A percentile compares a stretch with the other conserved stretches of the same genome.
Conservation (phyloP, 2,888 invertebrate genomes). For the Drosophila pegasa region DNA sequence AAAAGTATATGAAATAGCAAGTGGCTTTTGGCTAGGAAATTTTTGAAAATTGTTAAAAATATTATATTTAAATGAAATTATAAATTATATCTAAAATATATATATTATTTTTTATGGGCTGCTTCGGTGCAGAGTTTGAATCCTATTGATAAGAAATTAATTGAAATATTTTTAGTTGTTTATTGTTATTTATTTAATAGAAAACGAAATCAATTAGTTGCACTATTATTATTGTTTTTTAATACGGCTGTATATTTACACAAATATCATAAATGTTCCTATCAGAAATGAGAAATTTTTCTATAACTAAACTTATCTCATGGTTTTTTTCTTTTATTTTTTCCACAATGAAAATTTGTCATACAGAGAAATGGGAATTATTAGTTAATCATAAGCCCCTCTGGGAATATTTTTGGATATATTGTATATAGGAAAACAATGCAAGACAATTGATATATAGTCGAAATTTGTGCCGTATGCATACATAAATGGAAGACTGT, state of each 20-base stretch:
- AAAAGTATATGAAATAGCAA: constrained; percentile 7
- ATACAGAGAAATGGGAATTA: background rate
- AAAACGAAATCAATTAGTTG: too few relatives aligned
- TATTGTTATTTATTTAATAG: too few relatives aligned
- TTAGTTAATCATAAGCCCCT: background rate
- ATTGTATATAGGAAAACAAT: background rate
- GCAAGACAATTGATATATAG: too few relatives aligned
- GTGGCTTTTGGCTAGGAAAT: background rate
- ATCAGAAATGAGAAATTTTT: background rate
- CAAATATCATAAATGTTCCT: background rate
- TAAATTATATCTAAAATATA: background rate
- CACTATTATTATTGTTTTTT: too few relatives aligned
- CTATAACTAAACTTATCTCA: background rate
- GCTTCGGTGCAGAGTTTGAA: background rate
- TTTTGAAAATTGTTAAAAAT: background rate
- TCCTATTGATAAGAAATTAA: background rate
- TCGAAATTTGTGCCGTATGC: background rate
- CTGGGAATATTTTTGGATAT: background rate
- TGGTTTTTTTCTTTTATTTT: background rate
- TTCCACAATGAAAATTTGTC: background rate
- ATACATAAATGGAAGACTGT: constrained; percentile 15
- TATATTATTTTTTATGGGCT: background rate
- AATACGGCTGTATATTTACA: too few relatives aligned
- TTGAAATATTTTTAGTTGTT: too few relatives aligned
- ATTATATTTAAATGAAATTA: background rate